These are phyloP conservation scores for Plectropomus leopardus DNA, from an alignment of 2,113 vertebrate species.

Conservation along the genomic window DNA sequence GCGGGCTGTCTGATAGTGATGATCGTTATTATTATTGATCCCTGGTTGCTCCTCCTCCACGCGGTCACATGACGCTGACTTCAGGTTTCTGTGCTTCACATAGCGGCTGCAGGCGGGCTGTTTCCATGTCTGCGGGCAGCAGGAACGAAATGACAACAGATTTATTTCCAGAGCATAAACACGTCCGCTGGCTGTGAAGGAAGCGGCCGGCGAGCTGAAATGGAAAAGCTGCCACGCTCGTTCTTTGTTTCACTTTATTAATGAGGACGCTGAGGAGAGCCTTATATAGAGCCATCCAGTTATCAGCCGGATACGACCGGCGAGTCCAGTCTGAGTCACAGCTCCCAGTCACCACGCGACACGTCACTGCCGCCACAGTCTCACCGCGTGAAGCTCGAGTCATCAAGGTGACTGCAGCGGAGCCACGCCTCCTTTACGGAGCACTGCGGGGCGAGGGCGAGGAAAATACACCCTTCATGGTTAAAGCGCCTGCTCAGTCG, in stretches of 20 bases:
- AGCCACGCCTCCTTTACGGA: no score
- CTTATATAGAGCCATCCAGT: conserved; percentile 34
- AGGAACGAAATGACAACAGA: conserved; percentile 37
- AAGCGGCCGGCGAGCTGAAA: conserved; percentile 7
- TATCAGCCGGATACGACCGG: no score
- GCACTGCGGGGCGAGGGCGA: no score
- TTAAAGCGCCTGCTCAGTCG: no score
- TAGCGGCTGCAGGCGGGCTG: conserved; percentile 3
- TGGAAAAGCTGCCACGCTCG: conserved; percentile 17
- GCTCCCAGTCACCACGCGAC: no score
- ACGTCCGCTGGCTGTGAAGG: conserved; percentile 9
- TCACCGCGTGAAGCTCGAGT: no score
- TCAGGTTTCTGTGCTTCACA: conserved; percentile 43
- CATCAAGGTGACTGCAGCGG: no score
- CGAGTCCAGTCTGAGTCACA: no score
- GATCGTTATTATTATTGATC: no score
- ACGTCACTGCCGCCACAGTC: no score
- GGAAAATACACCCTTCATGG: no score
- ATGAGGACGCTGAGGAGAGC: conserved; percentile 26
- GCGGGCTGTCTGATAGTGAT: no score
- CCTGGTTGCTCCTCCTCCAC: not conserved
- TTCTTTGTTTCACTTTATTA: conserved; percentile 39
- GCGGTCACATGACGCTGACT: not conserved
- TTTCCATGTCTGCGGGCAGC: conserved; percentile 55
- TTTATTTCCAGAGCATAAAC: conserved; percentile 63